Evolutionary conservation across 2,888 invertebrate species (phyloP).

Genomic region (Gerris lacustris): DNA sequence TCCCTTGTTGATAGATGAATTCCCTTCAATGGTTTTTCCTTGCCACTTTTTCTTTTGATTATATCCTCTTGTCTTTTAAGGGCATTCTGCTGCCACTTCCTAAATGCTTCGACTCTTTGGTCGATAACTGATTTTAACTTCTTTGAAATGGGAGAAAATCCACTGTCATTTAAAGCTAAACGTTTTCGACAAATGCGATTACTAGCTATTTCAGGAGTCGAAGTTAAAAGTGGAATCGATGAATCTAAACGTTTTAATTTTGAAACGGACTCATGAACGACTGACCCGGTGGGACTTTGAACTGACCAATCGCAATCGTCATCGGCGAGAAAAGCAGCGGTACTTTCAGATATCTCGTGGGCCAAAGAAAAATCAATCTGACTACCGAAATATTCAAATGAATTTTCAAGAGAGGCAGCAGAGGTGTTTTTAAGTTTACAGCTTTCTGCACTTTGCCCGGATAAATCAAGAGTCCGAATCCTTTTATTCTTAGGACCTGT

Average conservation of each 20-base stretch:
- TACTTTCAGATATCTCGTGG: constrained; percentile 36
- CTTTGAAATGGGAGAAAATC: background rate
- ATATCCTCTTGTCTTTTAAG: background rate
- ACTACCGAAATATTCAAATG: constrained; percentile 18
- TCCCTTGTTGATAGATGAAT: constrained; percentile 15
- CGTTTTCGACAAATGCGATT: background rate
- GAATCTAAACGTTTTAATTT: background rate
- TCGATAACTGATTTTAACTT: background rate
- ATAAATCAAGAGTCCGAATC: too few species aligned
- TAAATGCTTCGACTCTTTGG: background rate
- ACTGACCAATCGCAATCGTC: constrained; percentile 27
- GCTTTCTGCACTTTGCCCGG: background rate
- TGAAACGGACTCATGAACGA: background rate
- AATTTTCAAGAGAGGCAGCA: background rate
- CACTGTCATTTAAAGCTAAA: background rate
- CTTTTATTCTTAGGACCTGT: background rate
- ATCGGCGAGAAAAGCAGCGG: constrained; percentile 36
- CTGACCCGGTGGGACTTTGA: background rate
- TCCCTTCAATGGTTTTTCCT: background rate
- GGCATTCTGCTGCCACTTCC: background rate
- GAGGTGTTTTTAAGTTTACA: background rate
- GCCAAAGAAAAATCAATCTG: constrained; percentile 24
- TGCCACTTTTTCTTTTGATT: background rate
- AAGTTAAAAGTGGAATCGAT: background rate
- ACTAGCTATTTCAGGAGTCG: background rate